phyloP scores from a whole-genome alignment of 2,113 vertebrate species.

The Channa argus region DNA sequence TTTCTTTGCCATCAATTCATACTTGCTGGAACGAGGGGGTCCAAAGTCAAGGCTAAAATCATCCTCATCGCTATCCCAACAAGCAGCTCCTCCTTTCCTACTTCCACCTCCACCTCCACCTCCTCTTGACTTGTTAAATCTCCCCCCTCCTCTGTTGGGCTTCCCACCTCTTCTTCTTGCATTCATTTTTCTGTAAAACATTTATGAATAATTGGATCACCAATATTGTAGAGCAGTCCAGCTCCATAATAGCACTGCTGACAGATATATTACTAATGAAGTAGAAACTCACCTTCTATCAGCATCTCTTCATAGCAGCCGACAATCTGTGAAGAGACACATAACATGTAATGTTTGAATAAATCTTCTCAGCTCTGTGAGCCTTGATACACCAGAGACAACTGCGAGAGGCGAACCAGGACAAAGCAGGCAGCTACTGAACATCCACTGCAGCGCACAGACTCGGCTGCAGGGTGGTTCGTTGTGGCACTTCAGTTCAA shows the following conservation, averaged over 20 bases:
- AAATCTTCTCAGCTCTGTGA: not conserved
- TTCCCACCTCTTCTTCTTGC: conserved; percentile 87
- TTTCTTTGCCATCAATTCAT: not conserved
- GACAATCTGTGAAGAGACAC: conserved; percentile 38
- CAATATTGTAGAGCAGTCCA: not conserved
- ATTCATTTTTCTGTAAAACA: conserved; percentile 73
- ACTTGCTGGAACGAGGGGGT: conserved; percentile 76
- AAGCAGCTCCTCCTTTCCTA: conserved; percentile 81
- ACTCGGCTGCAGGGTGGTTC: conserved; percentile 38
- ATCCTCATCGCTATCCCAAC: conserved; percentile 88
- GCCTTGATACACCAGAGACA: conserved; percentile 12
- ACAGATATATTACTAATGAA: not conserved
- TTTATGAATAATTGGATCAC: not conserved
- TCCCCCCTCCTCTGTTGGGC: conserved; percentile 90
- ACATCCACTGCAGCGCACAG: conserved; percentile 28
- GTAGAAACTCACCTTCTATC: conserved; percentile 50
- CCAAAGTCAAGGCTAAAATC: conserved; percentile 89
- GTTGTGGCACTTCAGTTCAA: conserved; percentile 38
- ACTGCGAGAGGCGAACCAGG: conserved; percentile 5
- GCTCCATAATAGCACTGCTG: not conserved
- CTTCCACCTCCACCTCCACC: conserved; percentile 60
- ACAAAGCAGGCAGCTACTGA: conserved; percentile 35
- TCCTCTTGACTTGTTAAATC: conserved; percentile 81
- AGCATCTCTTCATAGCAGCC: conserved; percentile 43
- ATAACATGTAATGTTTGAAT: not conserved